Evolutionary conservation across 2,113 vertebrate genomes (phyloP).

Genomic region (Proteles cristata): DNA sequence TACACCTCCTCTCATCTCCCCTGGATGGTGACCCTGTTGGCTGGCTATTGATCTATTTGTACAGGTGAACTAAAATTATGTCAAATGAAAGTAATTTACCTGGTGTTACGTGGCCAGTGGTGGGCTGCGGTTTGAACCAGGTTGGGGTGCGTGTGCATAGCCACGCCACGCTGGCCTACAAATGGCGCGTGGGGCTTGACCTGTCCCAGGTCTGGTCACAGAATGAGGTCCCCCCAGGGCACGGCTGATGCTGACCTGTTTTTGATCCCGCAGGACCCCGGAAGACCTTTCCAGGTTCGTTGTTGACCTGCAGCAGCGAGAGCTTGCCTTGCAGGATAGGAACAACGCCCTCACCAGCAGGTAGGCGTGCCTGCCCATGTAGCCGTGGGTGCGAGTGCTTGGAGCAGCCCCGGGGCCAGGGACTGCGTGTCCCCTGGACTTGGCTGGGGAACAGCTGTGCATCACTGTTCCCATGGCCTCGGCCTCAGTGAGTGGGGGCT

Average conservation of each 20-base stretch:
- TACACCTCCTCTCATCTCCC: not conserved
- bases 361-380: constrained; percentile 77
- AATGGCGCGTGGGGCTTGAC: accelerated
- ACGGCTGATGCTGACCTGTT: not conserved
- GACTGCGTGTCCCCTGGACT: not conserved
- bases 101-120: accelerated
- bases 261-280: constrained; percentile 89
- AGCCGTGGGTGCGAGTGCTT: accelerated
- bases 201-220: accelerated
- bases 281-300: constrained; percentile 96
- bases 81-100: accelerated
- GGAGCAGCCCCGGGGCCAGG: too few species aligned
- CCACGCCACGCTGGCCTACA: accelerated
- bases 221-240: not conserved
- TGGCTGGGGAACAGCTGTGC: not conserved
- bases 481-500: not conserved
- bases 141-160: accelerated
- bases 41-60: accelerated
- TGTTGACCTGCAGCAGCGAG: constrained; percentile 95
- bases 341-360: constrained; percentile 92
- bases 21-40: accelerated
- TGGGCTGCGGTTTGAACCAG: not conserved
- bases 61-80: not conserved
- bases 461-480: accelerated
- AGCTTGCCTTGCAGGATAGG: constrained; percentile 93